Conservation (phyloP, 2,797 vertebrate species). For the Mionectes olivaceus region DNA sequence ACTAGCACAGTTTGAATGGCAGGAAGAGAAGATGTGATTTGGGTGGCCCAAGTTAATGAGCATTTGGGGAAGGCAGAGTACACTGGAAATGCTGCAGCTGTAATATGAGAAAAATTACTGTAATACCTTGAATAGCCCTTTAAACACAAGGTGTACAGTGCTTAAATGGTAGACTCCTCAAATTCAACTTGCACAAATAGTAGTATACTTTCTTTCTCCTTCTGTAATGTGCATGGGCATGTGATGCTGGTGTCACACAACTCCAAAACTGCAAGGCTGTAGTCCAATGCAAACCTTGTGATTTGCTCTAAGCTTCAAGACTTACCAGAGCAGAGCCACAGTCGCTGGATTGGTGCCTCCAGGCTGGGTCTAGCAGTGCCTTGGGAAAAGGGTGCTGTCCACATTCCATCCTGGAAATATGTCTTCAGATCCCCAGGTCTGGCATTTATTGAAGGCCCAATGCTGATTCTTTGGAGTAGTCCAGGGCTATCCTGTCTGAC, state of each 20-base stretch:
- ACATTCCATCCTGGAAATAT: neutral
- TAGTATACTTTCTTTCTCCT: neutral
- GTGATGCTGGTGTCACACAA: neutral
- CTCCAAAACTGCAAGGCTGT: neutral
- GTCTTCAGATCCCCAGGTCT: neutral
- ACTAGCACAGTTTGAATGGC: neutral
- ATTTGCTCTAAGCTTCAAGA: neutral
- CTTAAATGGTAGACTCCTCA: neutral
- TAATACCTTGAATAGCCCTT: neutral
- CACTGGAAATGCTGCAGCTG: neutral
- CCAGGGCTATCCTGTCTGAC: neutral
- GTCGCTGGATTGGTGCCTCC: accelerated
- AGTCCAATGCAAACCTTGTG: neutral
- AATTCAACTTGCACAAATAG: neutral
- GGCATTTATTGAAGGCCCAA: neutral
- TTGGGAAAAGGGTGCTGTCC: neutral
- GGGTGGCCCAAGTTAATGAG: neutral
- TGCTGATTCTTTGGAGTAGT: neutral
- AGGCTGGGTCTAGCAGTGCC: neutral
- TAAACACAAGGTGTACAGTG: neutral
- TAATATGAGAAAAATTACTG: neutral
- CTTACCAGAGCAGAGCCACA: neutral
- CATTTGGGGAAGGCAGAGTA: neutral
- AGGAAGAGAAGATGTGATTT: neutral
- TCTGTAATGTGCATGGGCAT: neutral